Percentiles rank a stretch among this genome's conserved stretches.
Conservation (phyloP, 2,888 invertebrate species). For the Drosophila leonis region DNA sequence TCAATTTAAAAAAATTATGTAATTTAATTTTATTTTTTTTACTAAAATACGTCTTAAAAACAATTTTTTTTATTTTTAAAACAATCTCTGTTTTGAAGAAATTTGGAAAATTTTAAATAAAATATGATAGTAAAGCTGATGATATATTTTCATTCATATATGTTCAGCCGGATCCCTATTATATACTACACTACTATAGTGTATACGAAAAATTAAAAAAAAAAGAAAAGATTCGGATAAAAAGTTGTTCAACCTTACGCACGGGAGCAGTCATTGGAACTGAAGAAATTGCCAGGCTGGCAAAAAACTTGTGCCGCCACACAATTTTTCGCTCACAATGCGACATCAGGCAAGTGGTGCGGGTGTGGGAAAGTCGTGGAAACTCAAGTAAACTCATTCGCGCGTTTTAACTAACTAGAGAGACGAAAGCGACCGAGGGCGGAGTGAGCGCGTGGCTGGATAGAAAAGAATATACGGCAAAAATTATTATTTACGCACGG, state of each 20-base stretch:
- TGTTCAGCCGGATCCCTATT: background rate
- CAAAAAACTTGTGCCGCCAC: conserved; percentile 69
- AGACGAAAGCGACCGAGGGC: conserved; percentile 32
- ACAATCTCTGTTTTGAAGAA: no score
- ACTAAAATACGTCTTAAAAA: no score
- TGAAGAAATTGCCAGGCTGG: conserved; percentile 55
- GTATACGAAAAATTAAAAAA: conserved; percentile 18
- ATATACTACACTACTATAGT: no score
- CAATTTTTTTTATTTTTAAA: no score
- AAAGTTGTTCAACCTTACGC: conserved; percentile 69
- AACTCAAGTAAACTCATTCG: conserved; percentile 80
- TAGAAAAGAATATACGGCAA: conserved; percentile 48
- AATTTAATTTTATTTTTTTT: no score
- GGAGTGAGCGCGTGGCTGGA: background rate
- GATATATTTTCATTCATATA: no score
- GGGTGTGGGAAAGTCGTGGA: background rate
- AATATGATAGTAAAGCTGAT: no score
- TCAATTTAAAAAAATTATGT: no score
- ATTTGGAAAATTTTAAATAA: no score
- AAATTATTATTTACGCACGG: conserved; percentile 85
- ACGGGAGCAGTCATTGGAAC: conserved; percentile 47
- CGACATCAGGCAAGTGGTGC: conserved; percentile 5
- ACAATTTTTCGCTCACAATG: conserved; percentile 71
- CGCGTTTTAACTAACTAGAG: conserved; percentile 77
- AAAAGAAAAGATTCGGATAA: conserved; percentile 30